Percentiles rank a stretch among this genome's conserved stretches.
phyloP scores from a whole-genome alignment of 2,113 vertebrate genomes.

The Colinus virginianus region DNA sequence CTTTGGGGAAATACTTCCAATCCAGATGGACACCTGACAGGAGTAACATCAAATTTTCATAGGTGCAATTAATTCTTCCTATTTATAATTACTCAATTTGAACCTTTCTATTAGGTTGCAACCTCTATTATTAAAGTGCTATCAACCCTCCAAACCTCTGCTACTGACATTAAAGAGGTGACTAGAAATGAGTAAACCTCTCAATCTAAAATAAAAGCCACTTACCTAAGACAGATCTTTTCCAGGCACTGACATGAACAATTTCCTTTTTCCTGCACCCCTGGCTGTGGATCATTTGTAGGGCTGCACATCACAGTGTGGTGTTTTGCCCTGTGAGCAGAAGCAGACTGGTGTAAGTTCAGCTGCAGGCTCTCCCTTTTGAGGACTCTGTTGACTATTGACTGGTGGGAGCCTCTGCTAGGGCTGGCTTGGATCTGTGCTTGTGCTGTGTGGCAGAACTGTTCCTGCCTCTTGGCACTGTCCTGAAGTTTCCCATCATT shows the following conservation, averaged over 20 bases:
- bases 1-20: constrained; percentile 30
- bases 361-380: not conserved
- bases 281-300: not conserved
- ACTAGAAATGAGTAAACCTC: not conserved
- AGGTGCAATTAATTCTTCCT: constrained; percentile 56
- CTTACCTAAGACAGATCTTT: not conserved
- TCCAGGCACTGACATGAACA: rapidly evolving
- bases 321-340: not conserved
- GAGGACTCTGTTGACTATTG: rapidly evolving
- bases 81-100: constrained; percentile 54
- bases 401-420: not conserved
- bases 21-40: constrained; percentile 63
- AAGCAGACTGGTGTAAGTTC: not conserved
- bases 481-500: not conserved
- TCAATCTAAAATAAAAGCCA: constrained; percentile 1
- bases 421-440: not conserved
- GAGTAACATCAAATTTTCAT: constrained; percentile 64
- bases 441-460: not conserved
- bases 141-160: constrained; percentile 47
- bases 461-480: rapidly evolving
- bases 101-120: constrained; percentile 54
- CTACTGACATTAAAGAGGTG: constrained; percentile 12
- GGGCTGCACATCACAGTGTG: not conserved
- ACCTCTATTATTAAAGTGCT: constrained; percentile 17
- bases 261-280: not conserved